Base-by-base conservation (phyloP, 2,888 invertebrate genomes). In the Drosophila koepferae region DNA sequence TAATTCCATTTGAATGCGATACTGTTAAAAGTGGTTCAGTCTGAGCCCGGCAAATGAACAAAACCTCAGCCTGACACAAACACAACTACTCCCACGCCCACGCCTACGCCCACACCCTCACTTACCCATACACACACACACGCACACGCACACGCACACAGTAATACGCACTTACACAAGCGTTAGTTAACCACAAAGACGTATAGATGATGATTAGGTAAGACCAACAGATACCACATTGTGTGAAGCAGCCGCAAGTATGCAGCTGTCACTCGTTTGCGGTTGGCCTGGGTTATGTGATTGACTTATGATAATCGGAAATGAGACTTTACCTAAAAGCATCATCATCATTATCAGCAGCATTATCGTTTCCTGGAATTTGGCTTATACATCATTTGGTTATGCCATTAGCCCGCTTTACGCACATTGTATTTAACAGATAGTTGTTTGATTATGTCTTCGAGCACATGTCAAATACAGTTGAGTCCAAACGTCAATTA, bases 161-260 rank as follows among this genome's bases (percentile, higher is more conserved):
- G 16, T 28, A 20, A 23, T 23, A 44, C 40, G n/a, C 40, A 75
- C 46, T 38, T 49, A 79, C 58, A 66, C n/a, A 61, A 56, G 58
- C 56, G 36, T 72, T 67, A 75, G 79, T 66, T 66, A 60, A 84
- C 83, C 83, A 51, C 83, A 86, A 75, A 83, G 60, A 64, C 64
- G 71, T 78, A 82, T 67, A 63, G 61, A 74, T 77, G 83, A 72
- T 60, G 72, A 74, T 83, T 83, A 68, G 78, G 74, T 89, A 88
- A 86, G 63, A 48, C 20, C 18, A 63, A 69, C 31, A 63, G 60
- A 70, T 67, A 63, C 68, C 55, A 58, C 49, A 69, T 70, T 70
- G 63, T 61, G 51, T 41, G 63, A 31, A 56, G 59, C 59, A 66
- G 63, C 84, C 79, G 74, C 87, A 82, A 81, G 74, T 65, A 74